Percentiles rank a stretch among this genome's conserved stretches.
These are phyloP conservation scores for Orthonychiurus folsomi DNA, from an alignment of 2,888 invertebrate genomes.

Conservation along the genomic window DNA sequence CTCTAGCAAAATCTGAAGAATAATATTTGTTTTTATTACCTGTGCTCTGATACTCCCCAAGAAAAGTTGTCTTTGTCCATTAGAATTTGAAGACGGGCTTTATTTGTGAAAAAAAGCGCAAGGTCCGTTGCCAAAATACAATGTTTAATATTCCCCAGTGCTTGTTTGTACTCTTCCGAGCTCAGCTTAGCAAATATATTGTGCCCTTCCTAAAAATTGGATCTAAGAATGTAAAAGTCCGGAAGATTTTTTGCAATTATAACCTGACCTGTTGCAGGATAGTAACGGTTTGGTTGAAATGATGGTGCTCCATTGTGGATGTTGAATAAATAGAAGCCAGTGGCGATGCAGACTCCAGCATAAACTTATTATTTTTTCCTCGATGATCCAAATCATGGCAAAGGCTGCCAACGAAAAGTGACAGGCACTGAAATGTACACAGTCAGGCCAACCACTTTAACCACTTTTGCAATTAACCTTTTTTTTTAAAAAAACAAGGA, in stretches of 20 bases:
- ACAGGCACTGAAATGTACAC: not conserved
- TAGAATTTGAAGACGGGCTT: constrained; percentile 53
- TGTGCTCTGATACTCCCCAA: constrained; percentile 59
- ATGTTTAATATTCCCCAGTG: constrained; percentile 64
- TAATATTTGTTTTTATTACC: constrained; percentile 43
- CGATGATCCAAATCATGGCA: constrained; percentile 77
- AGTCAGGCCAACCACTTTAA: too few species aligned
- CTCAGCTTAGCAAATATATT: constrained; percentile 69
- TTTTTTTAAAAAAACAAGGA: not conserved
- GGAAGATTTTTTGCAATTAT: not conserved
- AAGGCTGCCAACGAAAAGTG: constrained; percentile 8
- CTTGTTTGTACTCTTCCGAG: constrained; percentile 65
- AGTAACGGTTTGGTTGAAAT: constrained; percentile 78
- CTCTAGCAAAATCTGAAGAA: not conserved
- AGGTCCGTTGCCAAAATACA: constrained; percentile 78
- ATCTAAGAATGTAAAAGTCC: constrained; percentile 12
- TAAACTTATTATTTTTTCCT: constrained; percentile 80
- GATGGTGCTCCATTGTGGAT: constrained; percentile 71
- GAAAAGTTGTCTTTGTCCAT: constrained; percentile 52
- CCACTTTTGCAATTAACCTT: not conserved
- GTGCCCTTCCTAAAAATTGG: constrained; percentile 61
- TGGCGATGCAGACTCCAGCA: constrained; percentile 71
- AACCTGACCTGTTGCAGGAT: constrained; percentile 62
- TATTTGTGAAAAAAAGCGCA: constrained; percentile 70
- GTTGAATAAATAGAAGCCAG: constrained; percentile 55